phyloP scores from a whole-genome alignment of 2,113 vertebrate genomes.

The Formicarius rufipectus region DNA sequence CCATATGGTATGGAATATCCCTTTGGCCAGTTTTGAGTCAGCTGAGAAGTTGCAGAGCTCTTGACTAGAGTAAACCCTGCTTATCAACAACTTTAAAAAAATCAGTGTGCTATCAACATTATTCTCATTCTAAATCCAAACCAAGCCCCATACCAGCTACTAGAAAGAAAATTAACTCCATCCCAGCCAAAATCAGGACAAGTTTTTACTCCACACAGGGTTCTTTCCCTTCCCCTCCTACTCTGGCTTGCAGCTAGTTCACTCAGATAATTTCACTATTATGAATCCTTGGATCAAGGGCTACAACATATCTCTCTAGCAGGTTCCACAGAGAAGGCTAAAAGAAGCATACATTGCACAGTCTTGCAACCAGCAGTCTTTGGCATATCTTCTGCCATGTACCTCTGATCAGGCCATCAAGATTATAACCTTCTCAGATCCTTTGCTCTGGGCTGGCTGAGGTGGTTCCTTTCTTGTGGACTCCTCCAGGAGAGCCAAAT shows the following conservation, averaged over 20 bases:
- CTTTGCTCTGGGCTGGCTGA: not conserved
- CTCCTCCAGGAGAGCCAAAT: not conserved
- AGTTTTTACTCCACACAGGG: not conserved
- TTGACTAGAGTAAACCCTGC: not conserved
- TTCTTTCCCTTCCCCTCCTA: not conserved
- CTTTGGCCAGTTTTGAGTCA: not conserved
- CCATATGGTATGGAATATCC: not conserved
- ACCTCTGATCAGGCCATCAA: not conserved
- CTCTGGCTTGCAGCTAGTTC: not conserved
- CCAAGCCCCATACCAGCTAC: not conserved
- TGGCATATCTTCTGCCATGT: not conserved
- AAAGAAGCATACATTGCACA: not conserved
- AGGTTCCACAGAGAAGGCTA: not conserved
- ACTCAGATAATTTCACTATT: not conserved
- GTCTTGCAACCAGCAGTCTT: not conserved
- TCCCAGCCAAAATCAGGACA: not conserved
- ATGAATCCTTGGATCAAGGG: not conserved
- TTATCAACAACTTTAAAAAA: not conserved
- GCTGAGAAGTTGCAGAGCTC: not conserved
- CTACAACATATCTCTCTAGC: not conserved
- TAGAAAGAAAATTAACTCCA: not conserved
- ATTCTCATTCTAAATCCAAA: not conserved
- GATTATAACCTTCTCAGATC: not conserved
- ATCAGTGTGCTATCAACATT: not conserved
- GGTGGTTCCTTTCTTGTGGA: not conserved